Conservation (phyloP, 23 tunicate species). For the Phallusia fumigata region DNA sequence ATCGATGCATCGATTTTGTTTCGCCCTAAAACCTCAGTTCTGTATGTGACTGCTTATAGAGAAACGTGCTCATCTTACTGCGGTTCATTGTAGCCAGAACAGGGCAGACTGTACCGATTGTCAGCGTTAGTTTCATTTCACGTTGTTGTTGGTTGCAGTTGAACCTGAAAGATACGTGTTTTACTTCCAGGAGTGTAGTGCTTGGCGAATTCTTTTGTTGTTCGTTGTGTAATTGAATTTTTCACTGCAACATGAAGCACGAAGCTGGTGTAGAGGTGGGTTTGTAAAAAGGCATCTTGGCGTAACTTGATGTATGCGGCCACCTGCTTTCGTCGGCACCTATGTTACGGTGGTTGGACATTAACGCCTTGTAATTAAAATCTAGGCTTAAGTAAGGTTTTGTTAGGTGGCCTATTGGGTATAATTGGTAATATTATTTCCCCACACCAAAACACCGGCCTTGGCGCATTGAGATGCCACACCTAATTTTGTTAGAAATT, state of each 20-base stretch:
- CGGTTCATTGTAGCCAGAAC: neutral
- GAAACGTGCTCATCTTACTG: neutral
- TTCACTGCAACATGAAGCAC: conserved; percentile 24
- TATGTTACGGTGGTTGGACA: neutral
- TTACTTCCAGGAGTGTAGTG: neutral
- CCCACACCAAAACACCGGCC: no score
- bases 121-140: neutral
- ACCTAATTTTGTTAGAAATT: no score
- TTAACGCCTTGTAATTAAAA: neutral
- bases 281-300: neutral
- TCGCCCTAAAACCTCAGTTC: neutral
- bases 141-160: no score
- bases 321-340: neutral
- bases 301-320: neutral
- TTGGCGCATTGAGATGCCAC: no score
- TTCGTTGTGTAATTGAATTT: neutral
- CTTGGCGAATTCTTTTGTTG: neutral
- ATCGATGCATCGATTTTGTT: conserved; percentile 5
- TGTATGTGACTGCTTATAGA: neutral
- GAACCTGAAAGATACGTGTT: neutral
- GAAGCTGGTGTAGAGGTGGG: conserved; percentile 42
- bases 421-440: neutral
- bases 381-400: neutral
- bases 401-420: neutral
- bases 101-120: neutral